Percentiles rank a stretch among this genome's conserved stretches.
Evolutionary conservation across 2,888 invertebrate species (phyloP).

Genomic region (Falcaria lacertinaria): DNA sequence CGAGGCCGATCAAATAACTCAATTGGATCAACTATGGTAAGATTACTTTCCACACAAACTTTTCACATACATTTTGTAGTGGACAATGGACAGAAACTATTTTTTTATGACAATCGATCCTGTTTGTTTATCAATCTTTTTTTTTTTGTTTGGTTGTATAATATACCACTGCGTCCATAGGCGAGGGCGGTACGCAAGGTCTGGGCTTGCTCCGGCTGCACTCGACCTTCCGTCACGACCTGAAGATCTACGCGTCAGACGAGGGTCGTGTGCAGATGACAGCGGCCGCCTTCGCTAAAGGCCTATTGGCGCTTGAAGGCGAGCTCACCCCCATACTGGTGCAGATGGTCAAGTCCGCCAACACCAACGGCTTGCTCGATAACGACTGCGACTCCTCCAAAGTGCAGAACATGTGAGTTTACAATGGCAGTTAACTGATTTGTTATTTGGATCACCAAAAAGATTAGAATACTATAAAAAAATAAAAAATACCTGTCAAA

Average conservation of each 20-base stretch:
- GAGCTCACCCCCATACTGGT: conserved; percentile 99
- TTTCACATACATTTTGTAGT: too few relatives aligned
- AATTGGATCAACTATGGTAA: too few relatives aligned
- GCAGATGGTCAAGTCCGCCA: conserved; percentile 99
- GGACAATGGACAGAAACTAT: too few relatives aligned
- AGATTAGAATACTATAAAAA: too few relatives aligned
- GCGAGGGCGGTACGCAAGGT: conserved; percentile 96
- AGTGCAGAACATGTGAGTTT: conserved; percentile 94
- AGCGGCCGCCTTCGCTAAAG: conserved; percentile 99
- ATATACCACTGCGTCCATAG: conserved; percentile 51
- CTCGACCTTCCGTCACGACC: conserved; percentile 98
- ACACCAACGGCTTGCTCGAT: conserved; percentile 98
- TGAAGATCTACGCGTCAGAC: conserved; percentile 99
- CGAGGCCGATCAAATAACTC: too few relatives aligned
- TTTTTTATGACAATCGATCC: too few relatives aligned
- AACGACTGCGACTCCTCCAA: conserved; percentile 99
- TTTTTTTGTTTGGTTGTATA: too few relatives aligned
- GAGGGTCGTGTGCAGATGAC: conserved; percentile 99
- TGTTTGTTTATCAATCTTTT: too few relatives aligned
- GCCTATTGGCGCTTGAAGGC: conserved; percentile 97
- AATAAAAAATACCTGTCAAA: too few relatives aligned
- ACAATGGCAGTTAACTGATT: background rate
- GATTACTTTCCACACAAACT: too few relatives aligned
- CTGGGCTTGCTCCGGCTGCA: conserved; percentile 95
- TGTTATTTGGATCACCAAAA: too few relatives aligned